Evolutionary conservation across 1,140 invertebrate species (phyloP).

Genomic region (Hycleus cichorii): DNA sequence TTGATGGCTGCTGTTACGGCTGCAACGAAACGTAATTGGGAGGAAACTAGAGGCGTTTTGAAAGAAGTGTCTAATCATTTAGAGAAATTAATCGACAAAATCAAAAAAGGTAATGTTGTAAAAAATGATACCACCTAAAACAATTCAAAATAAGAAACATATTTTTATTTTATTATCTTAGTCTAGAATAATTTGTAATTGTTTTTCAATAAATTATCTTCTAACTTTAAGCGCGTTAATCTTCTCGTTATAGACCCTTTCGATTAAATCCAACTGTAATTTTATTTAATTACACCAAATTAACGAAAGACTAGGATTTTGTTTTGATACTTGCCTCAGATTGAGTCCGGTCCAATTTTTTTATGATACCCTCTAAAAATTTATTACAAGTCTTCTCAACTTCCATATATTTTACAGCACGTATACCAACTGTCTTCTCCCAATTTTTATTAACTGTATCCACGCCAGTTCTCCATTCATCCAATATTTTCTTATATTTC

Average conservation of each 20-base stretch:
- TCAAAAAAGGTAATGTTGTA: too few species aligned
- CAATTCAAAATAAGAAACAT: too few species aligned
- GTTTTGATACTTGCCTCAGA: background rate
- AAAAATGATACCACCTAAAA: too few species aligned
- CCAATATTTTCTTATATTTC: background rate
- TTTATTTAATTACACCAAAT: too few species aligned
- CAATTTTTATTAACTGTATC: background rate
- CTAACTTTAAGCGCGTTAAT: background rate
- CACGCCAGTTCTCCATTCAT: background rate
- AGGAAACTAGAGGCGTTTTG: constrained; percentile 10
- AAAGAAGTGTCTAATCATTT: too few species aligned
- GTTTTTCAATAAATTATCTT: too few species aligned
- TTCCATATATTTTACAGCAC: background rate
- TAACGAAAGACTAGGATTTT: too few species aligned
- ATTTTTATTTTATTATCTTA: too few species aligned
- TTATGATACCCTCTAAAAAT: background rate
- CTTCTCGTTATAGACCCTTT: background rate
- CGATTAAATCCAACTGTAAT: background rate
- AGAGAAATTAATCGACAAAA: too few species aligned
- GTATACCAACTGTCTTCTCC: background rate
- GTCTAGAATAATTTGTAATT: too few species aligned
- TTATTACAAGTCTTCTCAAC: background rate
- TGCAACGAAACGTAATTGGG: constrained; percentile 31
- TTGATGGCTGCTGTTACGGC: constrained; percentile 32
- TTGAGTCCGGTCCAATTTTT: background rate